Evolutionary conservation across 2,888 invertebrate genomes (phyloP).

Genomic region (Phalangium opilio): DNA sequence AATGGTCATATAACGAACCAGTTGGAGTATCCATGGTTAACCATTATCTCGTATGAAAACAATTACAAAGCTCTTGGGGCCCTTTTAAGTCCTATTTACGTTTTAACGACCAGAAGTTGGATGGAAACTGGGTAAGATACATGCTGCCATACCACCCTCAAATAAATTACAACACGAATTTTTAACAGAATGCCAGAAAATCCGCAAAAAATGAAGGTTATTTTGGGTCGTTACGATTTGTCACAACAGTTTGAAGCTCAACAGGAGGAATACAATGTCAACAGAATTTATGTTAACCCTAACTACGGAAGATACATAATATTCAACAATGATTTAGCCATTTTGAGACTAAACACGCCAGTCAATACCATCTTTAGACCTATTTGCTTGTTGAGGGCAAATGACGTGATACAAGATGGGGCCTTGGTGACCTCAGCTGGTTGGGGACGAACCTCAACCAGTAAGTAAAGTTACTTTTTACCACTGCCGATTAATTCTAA

Average conservation of each 20-base stretch:
- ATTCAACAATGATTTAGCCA: constrained; percentile 11
- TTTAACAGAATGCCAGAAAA: not conserved
- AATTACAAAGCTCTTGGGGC: constrained; percentile 9
- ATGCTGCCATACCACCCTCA: too few relatives aligned
- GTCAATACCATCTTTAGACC: constrained; percentile 4
- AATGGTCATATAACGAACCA: constrained; percentile 8
- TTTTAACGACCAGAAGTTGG: constrained; percentile 11
- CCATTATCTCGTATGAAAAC: constrained; percentile 9
- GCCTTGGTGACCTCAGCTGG: constrained; percentile 7
- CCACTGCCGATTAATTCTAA: too few relatives aligned
- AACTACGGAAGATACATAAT: constrained; percentile 5
- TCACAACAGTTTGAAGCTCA: constrained; percentile 1
- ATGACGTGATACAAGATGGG: constrained; percentile 7
- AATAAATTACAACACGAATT: not conserved
- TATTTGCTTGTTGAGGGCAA: constrained; percentile 8
- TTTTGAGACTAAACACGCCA: constrained; percentile 5
- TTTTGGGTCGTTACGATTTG: constrained; percentile 8
- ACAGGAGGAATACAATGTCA: constrained; percentile 5
- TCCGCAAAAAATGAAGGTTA: constrained; percentile 9
- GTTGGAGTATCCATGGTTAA: constrained; percentile 14
- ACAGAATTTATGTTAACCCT: constrained; percentile 6
- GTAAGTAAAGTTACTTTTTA: constrained; percentile 2
- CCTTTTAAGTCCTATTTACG: constrained; percentile 9
- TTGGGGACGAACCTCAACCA: constrained; percentile 11
- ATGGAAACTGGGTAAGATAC: constrained; percentile 9